These are phyloP conservation scores for Melinopterus prodromus DNA, from an alignment of 2,888 invertebrate genomes.

Conservation along the genomic window DNA sequence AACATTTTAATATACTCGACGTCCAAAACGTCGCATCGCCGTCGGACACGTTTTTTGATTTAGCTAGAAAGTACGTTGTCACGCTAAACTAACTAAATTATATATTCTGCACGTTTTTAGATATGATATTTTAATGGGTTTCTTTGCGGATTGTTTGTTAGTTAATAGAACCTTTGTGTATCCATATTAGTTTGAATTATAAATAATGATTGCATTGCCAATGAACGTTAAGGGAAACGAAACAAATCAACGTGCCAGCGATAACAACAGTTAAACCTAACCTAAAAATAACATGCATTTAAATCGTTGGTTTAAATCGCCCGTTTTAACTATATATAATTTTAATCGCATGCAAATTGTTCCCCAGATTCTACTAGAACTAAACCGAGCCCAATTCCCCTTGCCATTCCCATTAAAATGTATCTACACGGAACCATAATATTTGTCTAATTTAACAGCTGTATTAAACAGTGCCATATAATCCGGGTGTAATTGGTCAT, in stretches of 20 bases:
- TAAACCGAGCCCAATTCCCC: background rate
- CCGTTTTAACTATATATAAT: background rate
- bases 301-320: background rate
- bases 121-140: background rate
- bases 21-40: background rate
- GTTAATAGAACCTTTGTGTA: too few relatives aligned
- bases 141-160: too few relatives aligned
- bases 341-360: conserved; percentile 4
- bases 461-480: conserved; percentile 4
- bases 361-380: background rate
- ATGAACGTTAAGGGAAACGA: background rate
- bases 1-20: conserved; percentile 30
- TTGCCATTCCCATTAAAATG: background rate
- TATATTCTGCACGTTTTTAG: background rate
- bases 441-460: background rate
- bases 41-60: background rate
- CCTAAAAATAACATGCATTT: background rate
- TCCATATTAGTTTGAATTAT: too few relatives aligned
- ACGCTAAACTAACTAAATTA: background rate
- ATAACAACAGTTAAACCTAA: background rate
- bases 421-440: conserved; percentile 4
- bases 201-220: background rate
- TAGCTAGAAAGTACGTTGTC: background rate
- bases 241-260: background rate
- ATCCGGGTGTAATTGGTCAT: background rate